These are phyloP conservation scores for Geodia barretti DNA, from an alignment of 37 sponge, comb jelly and placozoan species.

Conservation along the genomic window DNA sequence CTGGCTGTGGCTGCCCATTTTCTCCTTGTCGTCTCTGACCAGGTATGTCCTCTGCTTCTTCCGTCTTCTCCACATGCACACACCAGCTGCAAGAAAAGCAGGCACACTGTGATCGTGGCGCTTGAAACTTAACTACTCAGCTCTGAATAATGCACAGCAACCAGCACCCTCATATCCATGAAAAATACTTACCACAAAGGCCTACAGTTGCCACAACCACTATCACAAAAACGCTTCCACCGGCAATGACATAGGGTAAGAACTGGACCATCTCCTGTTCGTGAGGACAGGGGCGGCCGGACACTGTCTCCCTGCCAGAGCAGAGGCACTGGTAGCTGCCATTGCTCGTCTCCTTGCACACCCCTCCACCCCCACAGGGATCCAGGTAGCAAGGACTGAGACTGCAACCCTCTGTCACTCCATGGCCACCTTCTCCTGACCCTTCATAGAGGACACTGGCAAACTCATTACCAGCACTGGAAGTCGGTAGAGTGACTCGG, in stretches of 20 bases:
- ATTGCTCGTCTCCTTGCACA: constrained; percentile 24
- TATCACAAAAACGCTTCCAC: neutral
- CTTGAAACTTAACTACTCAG: no score
- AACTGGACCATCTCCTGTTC: neutral
- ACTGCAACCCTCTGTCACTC: constrained; percentile 18
- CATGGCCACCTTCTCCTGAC: neutral
- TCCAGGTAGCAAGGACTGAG: constrained; percentile 45
- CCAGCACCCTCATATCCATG: no score
- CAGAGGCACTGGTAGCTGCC: constrained; percentile 32
- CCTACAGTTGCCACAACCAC: no score
- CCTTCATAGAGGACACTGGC: constrained; percentile 39
- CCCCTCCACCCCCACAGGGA: constrained; percentile 42
- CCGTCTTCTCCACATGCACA: neutral
- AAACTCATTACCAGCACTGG: constrained; percentile 36
- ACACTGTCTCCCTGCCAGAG: constrained; percentile 5
- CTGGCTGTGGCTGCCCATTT: neutral
- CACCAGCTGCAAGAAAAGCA: neutral
- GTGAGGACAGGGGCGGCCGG: neutral
- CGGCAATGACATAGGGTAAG: neutral
- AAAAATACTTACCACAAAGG: no score
- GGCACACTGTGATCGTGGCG: no score
- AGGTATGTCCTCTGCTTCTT: neutral
- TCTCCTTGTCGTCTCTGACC: neutral
- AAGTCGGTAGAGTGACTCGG: constrained; percentile 31
- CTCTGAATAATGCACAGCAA: no score